These are phyloP conservation scores for Luperina testacea DNA, from an alignment of 2,888 invertebrate genomes.

Conservation along the genomic window DNA sequence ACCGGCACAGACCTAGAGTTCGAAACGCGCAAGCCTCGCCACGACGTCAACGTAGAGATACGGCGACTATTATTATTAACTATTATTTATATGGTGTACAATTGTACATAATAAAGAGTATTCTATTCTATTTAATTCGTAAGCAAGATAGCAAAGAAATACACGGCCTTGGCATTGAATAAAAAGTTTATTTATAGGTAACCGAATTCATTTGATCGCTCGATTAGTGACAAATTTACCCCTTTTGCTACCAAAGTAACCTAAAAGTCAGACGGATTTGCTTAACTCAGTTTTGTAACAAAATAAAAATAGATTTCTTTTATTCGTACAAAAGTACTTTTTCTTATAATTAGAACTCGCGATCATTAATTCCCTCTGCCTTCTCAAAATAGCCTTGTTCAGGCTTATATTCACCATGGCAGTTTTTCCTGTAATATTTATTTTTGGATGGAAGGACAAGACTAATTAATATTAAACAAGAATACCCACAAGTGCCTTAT, in stretches of 20 bases:
- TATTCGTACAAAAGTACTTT: slow-evolving; percentile 23
- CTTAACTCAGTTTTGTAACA: slow-evolving; percentile 24
- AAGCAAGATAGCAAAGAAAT: background rate
- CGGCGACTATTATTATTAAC: too few relatives aligned
- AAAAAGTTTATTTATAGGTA: background rate
- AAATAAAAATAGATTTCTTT: slow-evolving; percentile 34
- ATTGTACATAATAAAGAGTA: too few relatives aligned
- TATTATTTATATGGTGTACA: too few relatives aligned
- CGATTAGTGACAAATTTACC: background rate
- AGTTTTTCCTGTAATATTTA: slow-evolving; percentile 15
- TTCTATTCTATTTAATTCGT: background rate
- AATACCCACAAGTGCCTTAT: slow-evolving; percentile 5
- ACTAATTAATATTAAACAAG: background rate
- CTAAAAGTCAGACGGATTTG: slow-evolving; percentile 34
- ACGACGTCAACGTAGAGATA: too few relatives aligned
- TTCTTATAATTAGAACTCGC: slow-evolving; percentile 17
- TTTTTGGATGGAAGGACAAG: slow-evolving; percentile 21
- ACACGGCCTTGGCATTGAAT: slow-evolving; percentile 3
- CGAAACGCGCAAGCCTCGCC: too few relatives aligned
- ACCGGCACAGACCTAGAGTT: too few relatives aligned
- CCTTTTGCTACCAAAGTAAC: slow-evolving; percentile 21
- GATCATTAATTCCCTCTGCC: slow-evolving; percentile 13
- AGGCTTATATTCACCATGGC: background rate
- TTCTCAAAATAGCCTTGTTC: slow-evolving; percentile 29
- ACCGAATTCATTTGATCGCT: background rate